Percentiles rank a stretch among this genome's conserved stretches.
Conservation (phyloP, 2,888 invertebrate species). For the Epirrhoe alternata region DNA sequence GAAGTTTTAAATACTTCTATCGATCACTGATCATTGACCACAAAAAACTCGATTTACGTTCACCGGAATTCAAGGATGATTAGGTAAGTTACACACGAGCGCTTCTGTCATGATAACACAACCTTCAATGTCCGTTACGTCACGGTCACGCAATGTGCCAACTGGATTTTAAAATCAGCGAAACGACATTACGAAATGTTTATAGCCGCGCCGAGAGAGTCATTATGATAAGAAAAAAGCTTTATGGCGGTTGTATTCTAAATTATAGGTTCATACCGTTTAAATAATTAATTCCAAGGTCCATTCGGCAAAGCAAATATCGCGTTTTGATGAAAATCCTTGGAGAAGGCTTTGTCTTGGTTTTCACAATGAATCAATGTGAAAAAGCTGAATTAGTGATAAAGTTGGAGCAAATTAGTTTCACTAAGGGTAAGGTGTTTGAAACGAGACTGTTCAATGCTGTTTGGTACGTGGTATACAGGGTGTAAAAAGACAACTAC, state of each 20-base stretch:
- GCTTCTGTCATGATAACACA: background rate
- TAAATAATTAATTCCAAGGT: constrained; percentile 30
- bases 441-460: too few relatives aligned
- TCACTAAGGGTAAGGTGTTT: too few relatives aligned
- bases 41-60: background rate
- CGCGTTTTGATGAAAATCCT: constrained; percentile 15
- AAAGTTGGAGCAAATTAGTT: background rate
- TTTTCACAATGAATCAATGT: background rate
- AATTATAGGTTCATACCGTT: constrained; percentile 25
- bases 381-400: background rate
- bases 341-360: constrained; percentile 1
- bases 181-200: constrained; percentile 21
- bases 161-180: constrained; percentile 21
- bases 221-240: constrained; percentile 32
- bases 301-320: constrained; percentile 22
- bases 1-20: too few relatives aligned
- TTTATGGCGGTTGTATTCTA: constrained; percentile 26
- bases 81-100: background rate
- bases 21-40: too few relatives aligned
- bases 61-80: background rate
- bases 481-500: too few relatives aligned
- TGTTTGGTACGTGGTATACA: too few relatives aligned
- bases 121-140: background rate
- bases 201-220: constrained; percentile 17
- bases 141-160: constrained; percentile 6